Conservation (phyloP, 37 sponge, comb jelly and placozoan genomes). For the Haliclona indistincta region DNA sequence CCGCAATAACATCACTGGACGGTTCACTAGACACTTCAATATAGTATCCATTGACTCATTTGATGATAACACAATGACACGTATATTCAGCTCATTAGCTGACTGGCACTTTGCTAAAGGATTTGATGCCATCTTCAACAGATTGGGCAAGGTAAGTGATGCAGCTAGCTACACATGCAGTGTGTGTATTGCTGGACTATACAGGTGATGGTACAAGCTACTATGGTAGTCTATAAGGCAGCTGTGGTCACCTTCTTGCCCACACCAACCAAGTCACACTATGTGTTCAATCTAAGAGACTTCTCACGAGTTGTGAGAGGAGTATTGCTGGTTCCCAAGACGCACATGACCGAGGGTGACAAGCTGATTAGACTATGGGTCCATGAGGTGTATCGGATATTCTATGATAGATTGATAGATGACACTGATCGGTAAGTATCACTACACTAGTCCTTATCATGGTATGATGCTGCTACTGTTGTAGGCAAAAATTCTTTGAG, state of each 20-base stretch:
- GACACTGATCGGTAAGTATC: conserved; percentile 74
- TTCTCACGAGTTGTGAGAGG: conserved; percentile 94
- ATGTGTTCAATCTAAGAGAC: conserved; percentile 97
- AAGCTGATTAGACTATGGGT: conserved; percentile 93
- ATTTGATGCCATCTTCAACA: conserved; percentile 90
- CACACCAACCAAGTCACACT: conserved; percentile 98
- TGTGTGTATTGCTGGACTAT: neutral
- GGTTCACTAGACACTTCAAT: conserved; percentile 94
- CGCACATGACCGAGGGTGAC: conserved; percentile 84
- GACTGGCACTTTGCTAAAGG: conserved; percentile 98
- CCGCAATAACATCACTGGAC: conserved; percentile 84
- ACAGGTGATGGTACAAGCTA: conserved; percentile 90
- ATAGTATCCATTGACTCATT: conserved; percentile 95
- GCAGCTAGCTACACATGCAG: neutral
- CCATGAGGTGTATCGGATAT: conserved; percentile 96
- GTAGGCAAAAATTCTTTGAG: conserved; percentile 85
- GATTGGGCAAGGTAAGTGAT: conserved; percentile 83
- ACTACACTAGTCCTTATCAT: too few species aligned
- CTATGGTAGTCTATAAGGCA: conserved; percentile 87
- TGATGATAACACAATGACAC: conserved; percentile 93
- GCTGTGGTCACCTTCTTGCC: conserved; percentile 90
- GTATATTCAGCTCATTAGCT: conserved; percentile 90
- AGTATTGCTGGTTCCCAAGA: conserved; percentile 83
- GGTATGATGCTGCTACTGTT: neutral
- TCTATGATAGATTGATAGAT: conserved; percentile 95